Evolutionary conservation across 2,113 vertebrate species (phyloP).

Genomic region (Cnemophilus loriae): DNA sequence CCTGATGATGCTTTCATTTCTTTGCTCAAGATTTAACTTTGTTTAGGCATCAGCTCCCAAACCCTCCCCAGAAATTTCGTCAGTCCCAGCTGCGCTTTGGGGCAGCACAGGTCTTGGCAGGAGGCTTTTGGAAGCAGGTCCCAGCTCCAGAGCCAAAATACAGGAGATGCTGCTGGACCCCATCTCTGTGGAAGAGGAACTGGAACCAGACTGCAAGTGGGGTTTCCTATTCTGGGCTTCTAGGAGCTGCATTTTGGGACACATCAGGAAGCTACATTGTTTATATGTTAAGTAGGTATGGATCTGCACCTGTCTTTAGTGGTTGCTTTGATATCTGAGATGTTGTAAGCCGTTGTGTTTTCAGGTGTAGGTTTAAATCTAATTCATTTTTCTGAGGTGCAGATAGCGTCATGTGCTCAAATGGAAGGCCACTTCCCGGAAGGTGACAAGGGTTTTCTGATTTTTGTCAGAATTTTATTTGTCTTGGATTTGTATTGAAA

Average conservation of each 20-base stretch:
- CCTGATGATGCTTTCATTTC: not conserved
- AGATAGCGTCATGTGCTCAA: not conserved
- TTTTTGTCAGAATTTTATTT: not conserved
- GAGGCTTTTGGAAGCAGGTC: not conserved
- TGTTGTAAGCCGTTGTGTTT: not conserved
- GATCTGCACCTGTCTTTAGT: fast-evolving
- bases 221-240: not conserved
- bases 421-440: not conserved
- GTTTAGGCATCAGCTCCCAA: not conserved
- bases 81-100: no score
- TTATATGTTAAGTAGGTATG: not conserved
- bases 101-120: not conserved
- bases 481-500: not conserved
- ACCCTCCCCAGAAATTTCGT: not conserved
- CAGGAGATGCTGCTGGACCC: not conserved
- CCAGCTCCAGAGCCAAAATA: not conserved
- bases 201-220: not conserved
- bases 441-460: not conserved
- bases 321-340: not conserved
- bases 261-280: not conserved
- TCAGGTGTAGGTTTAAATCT: not conserved
- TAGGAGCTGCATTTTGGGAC: not conserved
- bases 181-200: not conserved
- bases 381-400: not conserved
- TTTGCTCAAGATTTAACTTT: not conserved